Conservation (phyloP, 2,888 invertebrate genomes). For the Trichogramma dendrolimi region DNA sequence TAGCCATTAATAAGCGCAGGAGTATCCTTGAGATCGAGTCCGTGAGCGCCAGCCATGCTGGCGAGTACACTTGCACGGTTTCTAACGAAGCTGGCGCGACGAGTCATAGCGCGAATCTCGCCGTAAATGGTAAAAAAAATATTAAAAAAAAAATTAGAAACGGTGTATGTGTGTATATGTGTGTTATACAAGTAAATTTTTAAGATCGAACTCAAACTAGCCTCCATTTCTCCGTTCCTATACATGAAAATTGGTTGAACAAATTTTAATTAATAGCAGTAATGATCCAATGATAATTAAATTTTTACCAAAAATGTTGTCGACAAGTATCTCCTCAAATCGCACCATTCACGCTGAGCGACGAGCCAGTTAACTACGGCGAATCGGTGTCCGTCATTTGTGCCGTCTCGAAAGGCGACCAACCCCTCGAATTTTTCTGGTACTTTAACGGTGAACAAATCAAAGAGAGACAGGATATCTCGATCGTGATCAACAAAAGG, state of each 20-base stretch:
- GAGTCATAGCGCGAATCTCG: slow-evolving; percentile 64
- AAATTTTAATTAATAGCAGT: not conserved
- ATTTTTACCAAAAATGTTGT: not conserved
- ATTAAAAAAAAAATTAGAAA: slow-evolving; percentile 58
- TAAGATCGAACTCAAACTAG: too few relatives aligned
- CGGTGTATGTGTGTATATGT: slow-evolving; percentile 44
- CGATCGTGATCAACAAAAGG: slow-evolving; percentile 54
- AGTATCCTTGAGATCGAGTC: slow-evolving; percentile 65
- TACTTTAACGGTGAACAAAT: slow-evolving; percentile 64
- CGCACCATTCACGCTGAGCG: slow-evolving; percentile 65
- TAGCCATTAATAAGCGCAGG: slow-evolving; percentile 55
- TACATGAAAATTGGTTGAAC: too few relatives aligned
- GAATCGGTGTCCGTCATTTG: slow-evolving; percentile 67
- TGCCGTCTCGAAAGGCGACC: slow-evolving; percentile 69
- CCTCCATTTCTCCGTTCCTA: too few relatives aligned
- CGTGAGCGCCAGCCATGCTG: slow-evolving; percentile 67
- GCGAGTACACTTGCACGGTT: slow-evolving; percentile 73
- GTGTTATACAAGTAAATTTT: too few relatives aligned
- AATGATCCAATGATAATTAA: not conserved
- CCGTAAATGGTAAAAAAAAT: slow-evolving; percentile 66
- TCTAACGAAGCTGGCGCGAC: slow-evolving; percentile 68
- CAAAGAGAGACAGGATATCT: slow-evolving; percentile 45
- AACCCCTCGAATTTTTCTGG: slow-evolving; percentile 71
- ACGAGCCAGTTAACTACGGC: slow-evolving; percentile 62
- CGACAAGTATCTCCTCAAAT: slow-evolving; percentile 68